A percentile compares a stretch with the other conserved stretches of the same genome.
Conservation (phyloP, 2,888 invertebrate species). For the Volucella inflata region DNA sequence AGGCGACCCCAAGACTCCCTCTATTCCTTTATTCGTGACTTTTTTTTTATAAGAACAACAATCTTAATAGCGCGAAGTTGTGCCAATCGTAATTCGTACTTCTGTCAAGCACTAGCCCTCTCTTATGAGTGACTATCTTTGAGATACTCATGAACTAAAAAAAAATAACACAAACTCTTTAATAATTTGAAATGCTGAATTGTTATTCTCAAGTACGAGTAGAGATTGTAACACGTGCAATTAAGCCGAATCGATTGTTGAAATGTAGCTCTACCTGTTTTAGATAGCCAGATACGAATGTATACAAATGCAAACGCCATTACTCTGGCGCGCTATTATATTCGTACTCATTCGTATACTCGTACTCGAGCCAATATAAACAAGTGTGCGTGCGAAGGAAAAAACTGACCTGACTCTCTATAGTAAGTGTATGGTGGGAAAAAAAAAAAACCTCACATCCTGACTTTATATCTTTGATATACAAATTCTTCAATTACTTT, state of each 20-base stretch:
- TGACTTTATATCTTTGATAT: conserved; percentile 29
- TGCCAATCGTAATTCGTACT: too few relatives aligned
- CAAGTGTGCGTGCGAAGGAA: conserved; percentile 12
- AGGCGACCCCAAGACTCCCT: not conserved
- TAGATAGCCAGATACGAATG: conserved; percentile 27
- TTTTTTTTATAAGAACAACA: too few relatives aligned
- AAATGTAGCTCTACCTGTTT: conserved; percentile 68
- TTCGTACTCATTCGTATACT: not conserved
- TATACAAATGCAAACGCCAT: conserved; percentile 64
- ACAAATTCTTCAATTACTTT: not conserved
- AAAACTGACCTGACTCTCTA: conserved; percentile 74
- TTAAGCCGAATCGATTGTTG: conserved; percentile 60
- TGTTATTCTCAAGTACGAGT: conserved; percentile 14
- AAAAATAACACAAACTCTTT: conserved; percentile 10
- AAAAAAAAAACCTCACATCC: conserved; percentile 34
- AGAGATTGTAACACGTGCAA: conserved; percentile 67
- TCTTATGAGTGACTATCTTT: too few relatives aligned
- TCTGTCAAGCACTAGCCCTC: too few relatives aligned
- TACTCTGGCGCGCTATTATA: conserved; percentile 1
- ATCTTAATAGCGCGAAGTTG: too few relatives aligned
- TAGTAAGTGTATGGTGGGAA: conserved; percentile 18
- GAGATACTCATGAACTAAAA: not conserved
- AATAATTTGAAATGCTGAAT: conserved; percentile 39
- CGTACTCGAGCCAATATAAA: not conserved
- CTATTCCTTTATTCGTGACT: not conserved